Evolutionary conservation across 2,888 invertebrate species (phyloP), one percentile per base, ranked within the genome.

Genomic region (Troglohyphantes excavatus): DNA sequence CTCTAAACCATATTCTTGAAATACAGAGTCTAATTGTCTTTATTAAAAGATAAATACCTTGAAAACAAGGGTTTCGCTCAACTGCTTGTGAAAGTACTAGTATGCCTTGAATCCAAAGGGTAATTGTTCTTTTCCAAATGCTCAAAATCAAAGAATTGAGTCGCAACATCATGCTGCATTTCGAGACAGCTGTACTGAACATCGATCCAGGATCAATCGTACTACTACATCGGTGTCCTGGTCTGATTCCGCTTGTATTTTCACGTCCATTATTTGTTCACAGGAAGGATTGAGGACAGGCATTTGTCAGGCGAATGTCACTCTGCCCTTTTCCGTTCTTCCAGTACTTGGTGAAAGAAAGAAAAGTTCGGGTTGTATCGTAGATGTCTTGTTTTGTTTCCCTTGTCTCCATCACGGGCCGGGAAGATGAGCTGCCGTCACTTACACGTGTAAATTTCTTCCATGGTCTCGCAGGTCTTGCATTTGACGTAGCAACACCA

Each of bases 401-500:
- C 53, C 53, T 17, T 7, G 53, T 53, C 2, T n/a, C n/a, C 17
- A 53, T 17, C 53, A 17, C 17, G 53, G 53, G 53, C 13, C 17
- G 5, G 5, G 53, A n/a, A 13, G n/a, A n/a, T n/a, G 17, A 26
- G 43, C 23, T 21, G 63, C 26, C 23, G 46, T 91, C 91, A 91
- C 84, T 91, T 91, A 78, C 91, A 91, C 0, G 91, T 91, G 86
- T 91, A 91, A 6, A 91, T 88, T 63, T 92, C 92, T 39, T 89
- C 86, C 73, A 85, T 82, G 26, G 82, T 90, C 59, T 91, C 91
- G 76, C 92, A 92, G 46, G 93, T 93, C 91, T 94, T 93, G 92
- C 94, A 94, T 91, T 93, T 93, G 73, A 94, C 94, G 91, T 93
- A 92, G 92, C 94, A 94, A 92, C 94, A 94, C 94, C 94, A 94